Conservation (phyloP, 64 coral and sea anemone species). For the Hydrozoanthus tunicans region DNA sequence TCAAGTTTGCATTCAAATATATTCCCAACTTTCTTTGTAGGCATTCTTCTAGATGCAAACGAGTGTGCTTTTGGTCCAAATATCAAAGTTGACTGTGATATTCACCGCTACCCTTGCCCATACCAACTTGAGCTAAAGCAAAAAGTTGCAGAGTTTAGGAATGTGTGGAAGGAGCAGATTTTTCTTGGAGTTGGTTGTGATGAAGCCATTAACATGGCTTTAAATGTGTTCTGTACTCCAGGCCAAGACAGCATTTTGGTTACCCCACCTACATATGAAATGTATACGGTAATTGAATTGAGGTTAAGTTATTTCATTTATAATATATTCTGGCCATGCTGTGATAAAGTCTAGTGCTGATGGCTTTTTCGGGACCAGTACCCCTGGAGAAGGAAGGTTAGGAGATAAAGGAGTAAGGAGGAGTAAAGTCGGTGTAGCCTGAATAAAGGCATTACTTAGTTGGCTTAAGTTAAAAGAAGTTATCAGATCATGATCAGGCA, state of each 20-base stretch:
- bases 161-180: conserved; percentile 44
- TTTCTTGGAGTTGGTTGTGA: conserved; percentile 44
- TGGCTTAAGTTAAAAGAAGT: too few relatives aligned
- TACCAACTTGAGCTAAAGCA: conserved; percentile 42
- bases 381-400: too few relatives aligned
- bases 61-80: conserved; percentile 26
- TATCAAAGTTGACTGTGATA: conserved; percentile 21
- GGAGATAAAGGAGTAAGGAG: too few relatives aligned
- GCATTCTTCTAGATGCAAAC: conserved; percentile 46
- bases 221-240: conserved; percentile 51
- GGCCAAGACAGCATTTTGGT: conserved; percentile 36
- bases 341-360: too few relatives aligned
- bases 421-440: too few relatives aligned
- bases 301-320: too few relatives aligned
- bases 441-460: too few relatives aligned
- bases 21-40: not conserved
- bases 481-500: too few relatives aligned
- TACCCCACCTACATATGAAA: conserved; percentile 27
- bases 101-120: conserved; percentile 36
- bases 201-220: conserved; percentile 46
- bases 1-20: not conserved
- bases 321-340: too few relatives aligned
- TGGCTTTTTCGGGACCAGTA: too few relatives aligned
- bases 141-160: conserved; percentile 52
- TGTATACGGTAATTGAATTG: conserved; percentile 29